Conservation (phyloP, 2,888 invertebrate species). For the Idaea aversata region DNA sequence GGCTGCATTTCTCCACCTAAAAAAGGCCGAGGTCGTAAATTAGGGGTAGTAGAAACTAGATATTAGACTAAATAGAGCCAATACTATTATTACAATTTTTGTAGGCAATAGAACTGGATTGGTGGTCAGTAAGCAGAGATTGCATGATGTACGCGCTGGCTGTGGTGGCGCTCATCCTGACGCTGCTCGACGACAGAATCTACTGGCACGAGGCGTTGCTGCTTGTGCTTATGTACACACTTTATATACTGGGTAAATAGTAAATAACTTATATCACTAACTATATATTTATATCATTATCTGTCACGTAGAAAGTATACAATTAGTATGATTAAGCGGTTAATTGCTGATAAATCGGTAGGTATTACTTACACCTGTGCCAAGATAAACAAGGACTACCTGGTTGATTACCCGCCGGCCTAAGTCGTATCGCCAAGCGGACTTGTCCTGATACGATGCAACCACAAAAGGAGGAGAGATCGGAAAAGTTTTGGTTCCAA, state of each 20-base stretch:
- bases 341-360: neutral
- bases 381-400: neutral
- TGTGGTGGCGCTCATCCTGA: conserved; percentile 84
- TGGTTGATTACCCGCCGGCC: neutral
- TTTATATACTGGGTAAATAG: conserved; percentile 84
- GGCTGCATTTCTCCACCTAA: too few species aligned
- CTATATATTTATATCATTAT: conserved; percentile 1
- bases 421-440: neutral
- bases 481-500: too few species aligned
- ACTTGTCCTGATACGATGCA: too few species aligned
- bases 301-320: neutral
- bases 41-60: conserved; percentile 13
- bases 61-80: neutral
- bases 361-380: conserved; percentile 1
- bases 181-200: conserved; percentile 85
- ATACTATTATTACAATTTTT: neutral
- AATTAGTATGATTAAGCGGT: neutral
- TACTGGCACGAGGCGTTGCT: conserved; percentile 88
- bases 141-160: conserved; percentile 86
- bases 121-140: conserved; percentile 90
- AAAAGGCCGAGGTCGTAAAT: too few species aligned
- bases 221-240: conserved; percentile 84
- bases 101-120: conserved; percentile 84
- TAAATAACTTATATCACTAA: conserved; percentile 1
- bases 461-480: too few species aligned